These are phyloP conservation scores for Megamerina dolium DNA, from an alignment of 2,888 invertebrate species.

Conservation along the genomic window DNA sequence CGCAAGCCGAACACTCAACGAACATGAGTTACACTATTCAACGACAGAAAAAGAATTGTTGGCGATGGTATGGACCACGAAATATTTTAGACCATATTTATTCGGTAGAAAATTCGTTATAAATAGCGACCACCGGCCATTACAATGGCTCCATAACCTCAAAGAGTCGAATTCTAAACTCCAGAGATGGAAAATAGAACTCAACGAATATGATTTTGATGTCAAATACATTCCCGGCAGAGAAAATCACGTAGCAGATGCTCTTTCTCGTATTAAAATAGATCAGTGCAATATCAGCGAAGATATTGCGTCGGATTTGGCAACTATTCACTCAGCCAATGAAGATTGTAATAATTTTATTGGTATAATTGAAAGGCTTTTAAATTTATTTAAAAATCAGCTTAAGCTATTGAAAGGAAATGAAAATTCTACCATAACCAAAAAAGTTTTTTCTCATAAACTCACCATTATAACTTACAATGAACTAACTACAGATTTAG, in stretches of 20 bases:
- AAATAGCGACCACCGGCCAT: too few species aligned
- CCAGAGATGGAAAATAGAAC: too few species aligned
- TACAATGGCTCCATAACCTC: too few species aligned
- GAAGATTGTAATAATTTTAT: conserved; percentile 5
- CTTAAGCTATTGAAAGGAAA: conserved; percentile 7
- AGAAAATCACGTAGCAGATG: too few species aligned
- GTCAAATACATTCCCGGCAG: too few species aligned
- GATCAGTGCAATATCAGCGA: conserved; percentile 7
- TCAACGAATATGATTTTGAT: too few species aligned
- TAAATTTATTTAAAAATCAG: conserved; percentile 13
- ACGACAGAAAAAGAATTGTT: conserved; percentile 18
- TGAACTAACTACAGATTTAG: conserved; percentile 1
- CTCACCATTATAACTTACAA: conserved; percentile 10
- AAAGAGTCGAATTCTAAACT: too few species aligned
- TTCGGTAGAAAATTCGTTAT: conserved; percentile 14
- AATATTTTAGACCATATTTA: conserved; percentile 17
- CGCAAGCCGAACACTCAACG: conserved; percentile 19
- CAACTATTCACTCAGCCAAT: conserved; percentile 7
- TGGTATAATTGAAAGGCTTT: conserved; percentile 5
- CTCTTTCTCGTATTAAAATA: too few species aligned
- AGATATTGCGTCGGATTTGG: not conserved
- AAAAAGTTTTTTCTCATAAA: conserved; percentile 6
- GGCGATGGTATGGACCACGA: conserved; percentile 16
- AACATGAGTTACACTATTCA: conserved; percentile 16
- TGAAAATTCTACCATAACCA: not conserved